Percentiles rank a stretch among this genome's conserved stretches.
Evolutionary conservation across 1,140 invertebrate species (phyloP).

Genomic region (Pseudachorutes palmiensis): DNA sequence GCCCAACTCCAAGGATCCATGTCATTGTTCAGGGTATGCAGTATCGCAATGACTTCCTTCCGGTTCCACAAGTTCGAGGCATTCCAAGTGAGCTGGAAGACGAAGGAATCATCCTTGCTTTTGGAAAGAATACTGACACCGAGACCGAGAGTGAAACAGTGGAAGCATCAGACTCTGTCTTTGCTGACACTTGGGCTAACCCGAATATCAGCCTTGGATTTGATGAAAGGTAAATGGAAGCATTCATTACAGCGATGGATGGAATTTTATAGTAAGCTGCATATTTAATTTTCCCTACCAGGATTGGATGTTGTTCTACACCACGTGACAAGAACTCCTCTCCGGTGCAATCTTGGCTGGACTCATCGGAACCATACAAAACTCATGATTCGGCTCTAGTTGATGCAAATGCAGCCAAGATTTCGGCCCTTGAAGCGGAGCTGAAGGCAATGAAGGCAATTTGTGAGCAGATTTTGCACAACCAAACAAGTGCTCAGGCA

Average conservation of each 20-base stretch:
- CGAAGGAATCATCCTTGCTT: constrained; percentile 2
- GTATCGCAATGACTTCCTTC: not conserved
- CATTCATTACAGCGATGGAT: no score
- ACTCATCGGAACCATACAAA: not conserved
- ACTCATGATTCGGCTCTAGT: not conserved
- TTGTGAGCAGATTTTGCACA: not conserved
- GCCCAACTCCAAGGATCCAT: not conserved
- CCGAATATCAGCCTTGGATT: not conserved
- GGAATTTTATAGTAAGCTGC: not conserved
- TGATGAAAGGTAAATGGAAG: not conserved
- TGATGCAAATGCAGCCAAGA: not conserved
- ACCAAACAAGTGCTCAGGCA: not conserved
- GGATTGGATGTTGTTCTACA: not conserved
- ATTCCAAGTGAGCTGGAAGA: constrained; percentile 1
- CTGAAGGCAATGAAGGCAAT: not conserved
- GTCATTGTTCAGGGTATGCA: not conserved
- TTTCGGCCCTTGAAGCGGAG: not conserved
- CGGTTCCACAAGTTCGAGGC: not conserved
- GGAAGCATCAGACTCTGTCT: not conserved
- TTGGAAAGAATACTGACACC: not conserved
- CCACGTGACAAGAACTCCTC: not conserved
- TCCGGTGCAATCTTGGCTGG: not conserved
- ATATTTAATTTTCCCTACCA: not conserved
- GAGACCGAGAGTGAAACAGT: not conserved
- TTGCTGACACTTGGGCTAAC: not conserved